Evolutionary conservation across 2,888 invertebrate genomes (phyloP).

Genomic region (Drosophila pegasa): DNA sequence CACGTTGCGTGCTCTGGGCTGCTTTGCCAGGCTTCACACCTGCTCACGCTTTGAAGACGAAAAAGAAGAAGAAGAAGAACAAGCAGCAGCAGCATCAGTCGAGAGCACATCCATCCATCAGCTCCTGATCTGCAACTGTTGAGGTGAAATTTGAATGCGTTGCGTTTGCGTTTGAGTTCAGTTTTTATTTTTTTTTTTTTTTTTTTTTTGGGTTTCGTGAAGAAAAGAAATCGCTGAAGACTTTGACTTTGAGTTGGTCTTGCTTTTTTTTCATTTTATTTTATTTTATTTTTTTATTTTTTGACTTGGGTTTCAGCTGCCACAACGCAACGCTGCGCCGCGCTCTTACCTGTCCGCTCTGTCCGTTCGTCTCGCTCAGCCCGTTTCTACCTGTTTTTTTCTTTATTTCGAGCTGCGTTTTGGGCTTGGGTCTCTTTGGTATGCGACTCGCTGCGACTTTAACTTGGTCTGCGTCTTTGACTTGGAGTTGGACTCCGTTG

Average conservation of each 20-base stretch:
- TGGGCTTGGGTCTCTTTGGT: conserved; percentile 66
- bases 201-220: conserved; percentile 18
- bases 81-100: conserved; percentile 12
- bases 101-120: conserved; percentile 38
- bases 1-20: conserved; percentile 19
- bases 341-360: conserved; percentile 28
- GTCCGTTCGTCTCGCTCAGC: conserved; percentile 15
- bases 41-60: conserved; percentile 28
- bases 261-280: conserved; percentile 8
- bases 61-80: conserved; percentile 28
- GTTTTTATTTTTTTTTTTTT: conserved; percentile 5
- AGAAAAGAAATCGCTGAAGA: conserved; percentile 57
- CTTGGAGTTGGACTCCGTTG: conserved; percentile 57
- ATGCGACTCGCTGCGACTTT: conserved; percentile 54
- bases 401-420: conserved; percentile 60
- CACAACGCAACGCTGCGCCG: conserved; percentile 26
- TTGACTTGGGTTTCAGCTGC: conserved; percentile 51
- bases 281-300: conserved; percentile 16
- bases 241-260: conserved; percentile 33
- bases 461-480: conserved; percentile 46
- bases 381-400: conserved; percentile 54
- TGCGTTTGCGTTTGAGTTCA: conserved; percentile 28
- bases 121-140: conserved; percentile 48
- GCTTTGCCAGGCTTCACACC: conserved; percentile 36
- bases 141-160: conserved; percentile 65